Evolutionary conservation across 2,797 vertebrate species (phyloP).

Genomic region (Epinephelus awoara): DNA sequence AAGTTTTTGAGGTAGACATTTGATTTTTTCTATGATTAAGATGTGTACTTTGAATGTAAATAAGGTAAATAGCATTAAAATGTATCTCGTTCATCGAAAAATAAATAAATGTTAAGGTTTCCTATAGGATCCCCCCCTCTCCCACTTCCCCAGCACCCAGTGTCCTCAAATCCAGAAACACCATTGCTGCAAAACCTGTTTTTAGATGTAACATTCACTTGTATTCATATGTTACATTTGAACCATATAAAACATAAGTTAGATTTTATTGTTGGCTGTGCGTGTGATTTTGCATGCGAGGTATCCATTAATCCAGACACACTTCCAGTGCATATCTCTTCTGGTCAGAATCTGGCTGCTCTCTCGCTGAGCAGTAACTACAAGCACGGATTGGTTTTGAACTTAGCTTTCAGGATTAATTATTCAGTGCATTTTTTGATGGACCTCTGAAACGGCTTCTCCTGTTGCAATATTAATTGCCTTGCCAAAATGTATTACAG

Average conservation of each 20-base stretch:
- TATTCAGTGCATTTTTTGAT: constrained; percentile 83
- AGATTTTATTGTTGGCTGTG: neutral
- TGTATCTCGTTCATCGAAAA: no score
- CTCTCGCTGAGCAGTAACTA: constrained; percentile 61
- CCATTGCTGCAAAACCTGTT: neutral
- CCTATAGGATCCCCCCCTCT: no score
- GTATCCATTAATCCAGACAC: constrained; percentile 50
- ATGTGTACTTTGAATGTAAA: no score
- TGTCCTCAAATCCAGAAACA: no score
- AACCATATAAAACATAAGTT: neutral
- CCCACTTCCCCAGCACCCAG: no score
- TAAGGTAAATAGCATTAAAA: no score
- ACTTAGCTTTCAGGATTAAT: constrained; percentile 83
- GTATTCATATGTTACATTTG: neutral
- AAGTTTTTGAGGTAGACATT: no score
- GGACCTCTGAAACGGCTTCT: constrained; percentile 79
- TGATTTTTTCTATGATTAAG: no score
- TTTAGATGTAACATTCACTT: neutral
- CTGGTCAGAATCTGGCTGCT: constrained; percentile 59
- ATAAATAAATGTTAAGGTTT: no score
- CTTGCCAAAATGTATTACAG: constrained; percentile 82
- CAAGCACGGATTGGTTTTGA: constrained; percentile 74
- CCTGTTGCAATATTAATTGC: constrained; percentile 84
- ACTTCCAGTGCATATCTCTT: constrained; percentile 39
- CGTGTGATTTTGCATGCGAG: constrained; percentile 17